Percentiles rank a stretch among this genome's conserved stretches.
Conservation (phyloP, 2,113 vertebrate genomes). For the Serranochromis macrocephalus region DNA sequence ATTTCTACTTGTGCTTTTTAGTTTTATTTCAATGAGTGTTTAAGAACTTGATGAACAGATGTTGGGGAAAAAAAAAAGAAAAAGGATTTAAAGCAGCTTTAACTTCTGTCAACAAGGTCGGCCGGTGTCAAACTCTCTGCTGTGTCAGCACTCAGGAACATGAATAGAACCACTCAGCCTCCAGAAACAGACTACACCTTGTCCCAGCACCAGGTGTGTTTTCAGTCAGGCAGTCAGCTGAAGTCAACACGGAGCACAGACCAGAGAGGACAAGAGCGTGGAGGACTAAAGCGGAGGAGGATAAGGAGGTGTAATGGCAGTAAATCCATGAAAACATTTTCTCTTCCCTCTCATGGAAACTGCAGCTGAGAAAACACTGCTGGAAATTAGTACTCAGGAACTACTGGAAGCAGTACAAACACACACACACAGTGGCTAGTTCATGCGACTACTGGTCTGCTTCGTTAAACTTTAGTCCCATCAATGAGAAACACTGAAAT, state of each 20-base stretch:
- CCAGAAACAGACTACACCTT: slow-evolving; percentile 42
- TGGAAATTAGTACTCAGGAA: slow-evolving; percentile 47
- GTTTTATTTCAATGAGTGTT: not conserved
- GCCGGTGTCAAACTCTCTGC: not conserved
- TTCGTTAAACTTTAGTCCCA: slow-evolving; percentile 6
- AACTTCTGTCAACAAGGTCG: not conserved
- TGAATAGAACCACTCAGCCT: slow-evolving; percentile 46
- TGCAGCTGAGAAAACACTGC: slow-evolving; percentile 59
- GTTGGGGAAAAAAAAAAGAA: not conserved
- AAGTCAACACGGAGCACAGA: not conserved
- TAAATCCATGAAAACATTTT: slow-evolving; percentile 55
- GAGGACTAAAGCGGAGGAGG: slow-evolving; percentile 1
- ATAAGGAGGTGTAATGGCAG: slow-evolving; percentile 40
- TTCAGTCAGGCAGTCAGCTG: slow-evolving; percentile 28
- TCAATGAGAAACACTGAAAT: not conserved
- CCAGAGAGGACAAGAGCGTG: not conserved
- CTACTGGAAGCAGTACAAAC: slow-evolving; percentile 33
- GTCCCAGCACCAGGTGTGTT: slow-evolving; percentile 44
- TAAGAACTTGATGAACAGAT: not conserved
- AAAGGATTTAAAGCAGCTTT: not conserved
- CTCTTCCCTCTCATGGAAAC: slow-evolving; percentile 47
- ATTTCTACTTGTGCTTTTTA: not conserved
- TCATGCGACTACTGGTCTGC: slow-evolving; percentile 6
- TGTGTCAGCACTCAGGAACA: slow-evolving; percentile 22
- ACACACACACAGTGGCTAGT: not conserved